Percentiles rank a stretch among this genome's conserved stretches.
Conservation (phyloP, 2,888 invertebrate genomes). For the Biston stratarius region DNA sequence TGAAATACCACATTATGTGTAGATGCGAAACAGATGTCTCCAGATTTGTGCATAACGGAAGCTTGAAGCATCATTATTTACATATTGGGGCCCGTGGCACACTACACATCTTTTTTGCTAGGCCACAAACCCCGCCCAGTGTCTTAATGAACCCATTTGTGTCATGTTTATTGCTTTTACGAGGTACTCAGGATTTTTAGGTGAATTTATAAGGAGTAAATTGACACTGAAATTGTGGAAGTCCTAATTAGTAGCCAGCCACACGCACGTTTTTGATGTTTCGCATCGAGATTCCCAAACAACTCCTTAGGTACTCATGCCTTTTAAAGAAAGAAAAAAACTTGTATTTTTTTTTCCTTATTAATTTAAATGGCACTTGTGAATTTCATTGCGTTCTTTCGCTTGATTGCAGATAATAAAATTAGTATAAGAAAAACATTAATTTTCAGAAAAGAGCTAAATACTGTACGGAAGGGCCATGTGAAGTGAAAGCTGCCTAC, state of each 20-base stretch:
- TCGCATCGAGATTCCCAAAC: constrained; percentile 14
- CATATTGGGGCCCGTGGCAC: constrained; percentile 74
- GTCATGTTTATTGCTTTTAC: constrained; percentile 85
- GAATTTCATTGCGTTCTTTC: constrained; percentile 4
- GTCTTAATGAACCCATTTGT: constrained; percentile 83
- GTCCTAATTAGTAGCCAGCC: constrained; percentile 67
- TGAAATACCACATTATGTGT: constrained; percentile 66
- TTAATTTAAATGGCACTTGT: constrained; percentile 7
- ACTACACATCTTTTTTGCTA: constrained; percentile 78
- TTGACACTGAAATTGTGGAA: constrained; percentile 76
- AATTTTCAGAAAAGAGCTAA: constrained; percentile 5
- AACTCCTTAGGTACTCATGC: constrained; percentile 9
- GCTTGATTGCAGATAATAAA: neutral
- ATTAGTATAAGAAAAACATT: constrained; percentile 3
- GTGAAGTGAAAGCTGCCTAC: constrained; percentile 50
- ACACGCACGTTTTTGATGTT: constrained; percentile 61
- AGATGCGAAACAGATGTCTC: constrained; percentile 64
- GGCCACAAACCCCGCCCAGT: constrained; percentile 72
- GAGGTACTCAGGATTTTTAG: constrained; percentile 79
- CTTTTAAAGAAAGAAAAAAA: constrained; percentile 20
- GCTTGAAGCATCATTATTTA: constrained; percentile 79
- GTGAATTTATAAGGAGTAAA: constrained; percentile 82
- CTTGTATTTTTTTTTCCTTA: neutral
- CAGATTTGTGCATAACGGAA: constrained; percentile 78
- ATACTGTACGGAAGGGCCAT: constrained; percentile 15